Conservation (phyloP, 1,140 invertebrate species). For the Cydia amplana region DNA sequence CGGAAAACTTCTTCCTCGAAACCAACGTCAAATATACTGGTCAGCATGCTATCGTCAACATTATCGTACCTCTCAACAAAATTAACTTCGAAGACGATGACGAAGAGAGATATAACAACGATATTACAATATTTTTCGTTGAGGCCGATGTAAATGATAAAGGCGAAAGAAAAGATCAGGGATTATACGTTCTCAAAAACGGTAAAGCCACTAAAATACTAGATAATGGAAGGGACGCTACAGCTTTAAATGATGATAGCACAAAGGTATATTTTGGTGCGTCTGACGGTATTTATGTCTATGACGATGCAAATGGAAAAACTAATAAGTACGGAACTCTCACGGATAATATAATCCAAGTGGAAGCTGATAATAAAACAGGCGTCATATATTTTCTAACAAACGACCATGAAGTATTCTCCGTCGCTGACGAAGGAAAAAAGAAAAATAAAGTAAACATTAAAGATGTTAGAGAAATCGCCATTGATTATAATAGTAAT, state of each 20-base stretch:
- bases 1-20: constrained; percentile 45
- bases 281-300: constrained; percentile 57
- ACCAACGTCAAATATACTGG: constrained; percentile 48
- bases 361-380: constrained; percentile 49
- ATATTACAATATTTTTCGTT: constrained; percentile 49
- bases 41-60: constrained; percentile 58
- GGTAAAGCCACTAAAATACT: constrained; percentile 49
- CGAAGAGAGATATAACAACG: background rate
- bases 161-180: constrained; percentile 48
- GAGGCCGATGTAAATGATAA: constrained; percentile 49
- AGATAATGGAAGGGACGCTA: constrained; percentile 53
- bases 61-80: constrained; percentile 57
- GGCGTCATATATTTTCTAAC: constrained; percentile 59
- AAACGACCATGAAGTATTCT: constrained; percentile 52
- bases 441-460: constrained; percentile 51
- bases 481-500: constrained; percentile 55
- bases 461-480: constrained; percentile 50
- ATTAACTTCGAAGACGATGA: constrained; percentile 54
- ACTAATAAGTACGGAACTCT: constrained; percentile 61
- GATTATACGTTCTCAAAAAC: constrained; percentile 46
- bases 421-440: constrained; percentile 54
- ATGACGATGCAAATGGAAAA: constrained; percentile 43
- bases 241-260: constrained; percentile 48
- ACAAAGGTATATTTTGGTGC: constrained; percentile 56
- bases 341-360: constrained; percentile 54